Conservation (phyloP, 2,797 vertebrate genomes). For the Hypotaenidia philippensis region DNA sequence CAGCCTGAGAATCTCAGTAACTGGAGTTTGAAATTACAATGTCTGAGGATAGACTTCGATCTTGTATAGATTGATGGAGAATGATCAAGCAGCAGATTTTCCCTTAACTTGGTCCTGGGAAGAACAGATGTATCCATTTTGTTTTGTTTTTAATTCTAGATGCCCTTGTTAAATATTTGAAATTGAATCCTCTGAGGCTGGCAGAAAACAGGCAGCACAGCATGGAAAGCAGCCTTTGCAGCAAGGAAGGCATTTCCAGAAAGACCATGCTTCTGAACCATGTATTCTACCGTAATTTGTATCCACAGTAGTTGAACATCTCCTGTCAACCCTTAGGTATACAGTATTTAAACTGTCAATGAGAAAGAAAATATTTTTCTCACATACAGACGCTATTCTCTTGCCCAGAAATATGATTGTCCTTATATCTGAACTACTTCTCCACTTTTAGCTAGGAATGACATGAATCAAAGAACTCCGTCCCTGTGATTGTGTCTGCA, state of each 20-base stretch:
- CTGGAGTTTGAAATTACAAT: background rate
- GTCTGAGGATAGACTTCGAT: background rate
- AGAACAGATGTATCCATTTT: background rate
- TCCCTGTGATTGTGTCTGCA: background rate
- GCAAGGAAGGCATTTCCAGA: background rate
- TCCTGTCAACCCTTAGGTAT: background rate
- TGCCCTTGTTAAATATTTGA: background rate
- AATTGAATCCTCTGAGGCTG: fast-evolving
- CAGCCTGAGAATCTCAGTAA: background rate
- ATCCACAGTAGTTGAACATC: background rate
- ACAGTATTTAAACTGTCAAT: background rate
- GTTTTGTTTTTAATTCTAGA: background rate
- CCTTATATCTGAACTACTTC: background rate
- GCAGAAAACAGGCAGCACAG: background rate
- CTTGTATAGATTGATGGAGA: background rate
- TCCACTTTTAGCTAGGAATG: background rate
- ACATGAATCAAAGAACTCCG: background rate
- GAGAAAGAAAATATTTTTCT: background rate
- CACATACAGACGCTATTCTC: background rate
- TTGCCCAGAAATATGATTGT: background rate
- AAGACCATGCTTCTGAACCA: background rate
- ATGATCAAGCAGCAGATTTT: background rate
- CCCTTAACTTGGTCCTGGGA: background rate
- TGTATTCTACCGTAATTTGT: background rate
- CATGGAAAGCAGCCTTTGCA: background rate